phyloP scores from a whole-genome alignment of 64 coral and sea anemone genomes.

The Stichodactyla helianthus region DNA sequence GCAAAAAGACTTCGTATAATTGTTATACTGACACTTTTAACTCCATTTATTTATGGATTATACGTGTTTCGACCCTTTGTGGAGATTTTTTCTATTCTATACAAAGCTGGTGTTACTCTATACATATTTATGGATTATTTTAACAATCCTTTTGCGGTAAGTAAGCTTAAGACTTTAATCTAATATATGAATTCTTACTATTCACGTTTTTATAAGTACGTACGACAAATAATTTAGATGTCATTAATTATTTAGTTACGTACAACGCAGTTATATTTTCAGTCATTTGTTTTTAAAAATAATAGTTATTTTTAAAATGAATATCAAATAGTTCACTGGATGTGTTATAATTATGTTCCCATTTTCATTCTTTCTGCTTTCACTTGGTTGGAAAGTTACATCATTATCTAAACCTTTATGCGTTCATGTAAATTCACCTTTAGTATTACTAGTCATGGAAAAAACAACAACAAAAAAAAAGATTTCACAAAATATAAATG shows the following conservation, averaged over 20 bases:
- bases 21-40: conserved; percentile 39
- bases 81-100: conserved; percentile 77
- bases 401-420: too few species aligned
- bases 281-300: too few species aligned
- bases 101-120: conserved; percentile 36
- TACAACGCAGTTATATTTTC: not conserved
- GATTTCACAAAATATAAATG: too few species aligned
- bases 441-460: too few species aligned
- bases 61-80: conserved; percentile 81
- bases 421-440: too few species aligned
- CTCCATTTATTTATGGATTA: conserved; percentile 53
- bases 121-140: conserved; percentile 86
- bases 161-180: not conserved
- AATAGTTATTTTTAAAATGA: too few species aligned
- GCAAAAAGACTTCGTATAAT: conserved; percentile 62
- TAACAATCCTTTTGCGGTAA: conserved; percentile 74
- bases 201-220: not conserved
- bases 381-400: too few species aligned
- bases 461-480: too few species aligned
- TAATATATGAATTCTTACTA: too few species aligned
- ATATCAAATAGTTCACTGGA: too few species aligned
- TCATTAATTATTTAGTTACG: conserved; percentile 2
- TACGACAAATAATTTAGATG: not conserved
- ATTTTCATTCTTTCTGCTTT: too few species aligned
- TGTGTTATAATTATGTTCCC: too few species aligned